Base-by-base conservation (phyloP, 2,888 invertebrate species). In the Venustoraphidia nigricollis region DNA sequence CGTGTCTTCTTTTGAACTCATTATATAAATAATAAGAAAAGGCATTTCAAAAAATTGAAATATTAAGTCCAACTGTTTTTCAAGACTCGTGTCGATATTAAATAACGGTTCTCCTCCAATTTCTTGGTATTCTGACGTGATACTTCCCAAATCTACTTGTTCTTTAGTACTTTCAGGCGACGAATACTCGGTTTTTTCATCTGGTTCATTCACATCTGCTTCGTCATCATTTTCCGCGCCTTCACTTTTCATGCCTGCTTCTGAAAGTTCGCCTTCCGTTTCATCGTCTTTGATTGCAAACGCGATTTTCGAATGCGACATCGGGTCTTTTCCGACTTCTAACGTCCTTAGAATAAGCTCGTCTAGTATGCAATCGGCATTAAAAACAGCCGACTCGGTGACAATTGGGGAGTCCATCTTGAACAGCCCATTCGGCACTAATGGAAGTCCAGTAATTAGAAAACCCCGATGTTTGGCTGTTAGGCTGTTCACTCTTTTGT, bases 401-500 rank as follows among this genome's bases (percentile, higher is more conserved):
- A 65, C 63, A 10, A 65, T 56, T 0, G 64, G 65, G 49, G 66
- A 64, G 49, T 67, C 66, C 43, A 59, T 58, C 47, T 60, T 54
- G 48, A 64, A 61, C 8, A 65, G 51, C 47, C 62, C 57, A 44
- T 71, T 69, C 3, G 72, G 68, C n/a, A 80, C 67, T 37, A 82
- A 59, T 14, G 83, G 83, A 51, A 82, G 64, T 8, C 79, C 81
- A 49, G 77, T 76, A 53, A 82, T 61, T 3, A 83, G 70, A 66
- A 76, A 81, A 9, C 82, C 83, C 57, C 76, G 66, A 56, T 80
- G 75, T 55, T 65, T 60, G 11, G 76, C 67, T 34, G 69, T 67
- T 48, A 70, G 66, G 14, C 70, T 70, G 43, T 67, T 61, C 2
- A 79, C 53, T 57, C 77, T 73, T 45, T 62, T 63, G 53, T 73